Evolutionary conservation across 2,888 invertebrate species (phyloP), one percentile per base, ranked within the genome.

Genomic region (Aspidiotus rigidus): DNA sequence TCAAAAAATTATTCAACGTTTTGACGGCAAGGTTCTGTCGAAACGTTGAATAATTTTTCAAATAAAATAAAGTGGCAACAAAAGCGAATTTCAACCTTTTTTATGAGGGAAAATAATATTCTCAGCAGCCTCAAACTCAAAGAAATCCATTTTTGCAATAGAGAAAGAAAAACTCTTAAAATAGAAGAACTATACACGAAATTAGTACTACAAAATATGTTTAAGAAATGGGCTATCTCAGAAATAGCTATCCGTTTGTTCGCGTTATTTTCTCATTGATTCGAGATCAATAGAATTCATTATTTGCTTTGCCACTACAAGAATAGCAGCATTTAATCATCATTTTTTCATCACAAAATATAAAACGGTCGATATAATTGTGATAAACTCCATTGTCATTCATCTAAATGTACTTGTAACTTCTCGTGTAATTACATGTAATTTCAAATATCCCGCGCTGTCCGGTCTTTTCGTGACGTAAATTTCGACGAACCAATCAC

Each of bases 341-440:
- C 2, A 49, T 49, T 49, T 6, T 49, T 11, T 6, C n/a, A 44
- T 49, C 49, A 49, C 6, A 6, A 49, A 49, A 3, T 49, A 49
- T 49, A 49, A 49, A 49, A 2, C 6, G 11, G 11, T 49, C n/a
- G n/a, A 49, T 49, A 3, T 3, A 49, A 49, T 49, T 49, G 49
- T 3, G 3, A 49, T 49, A 49, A 49, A 49, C 6, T 49, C n/a
- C 6, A 49, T 49, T 2, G n/a, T 49, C 49, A 3, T 49, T 49
- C 6, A 49, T 2, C 49, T 49, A 49, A 3, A 49, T 49, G 49
- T 49, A 49, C 49, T 13, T 3, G 49, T 49, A 49, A 49, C 49
- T 49, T 49, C n/a, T n/a, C 49, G 49, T 49, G 49, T 49, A 49
- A 49, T 49, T 49, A 49, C n/a, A 6, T 49, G 49, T 49, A 49